Conservation (phyloP, 1,140 invertebrate species). For the Sogatella furcifera region DNA sequence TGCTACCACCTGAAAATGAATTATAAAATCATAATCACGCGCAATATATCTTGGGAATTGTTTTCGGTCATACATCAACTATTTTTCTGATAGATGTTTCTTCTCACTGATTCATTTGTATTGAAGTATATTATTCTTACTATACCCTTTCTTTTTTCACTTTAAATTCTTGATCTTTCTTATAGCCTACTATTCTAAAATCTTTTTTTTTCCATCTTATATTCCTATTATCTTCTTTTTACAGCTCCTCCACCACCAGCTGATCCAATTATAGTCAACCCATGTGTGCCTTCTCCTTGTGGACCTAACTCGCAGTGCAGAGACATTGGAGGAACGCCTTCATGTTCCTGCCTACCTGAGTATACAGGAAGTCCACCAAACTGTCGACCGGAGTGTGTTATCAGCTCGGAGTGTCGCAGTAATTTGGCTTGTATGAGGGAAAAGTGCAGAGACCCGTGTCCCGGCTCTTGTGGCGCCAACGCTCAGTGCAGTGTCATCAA, state of each 20-base stretch:
- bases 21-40: no score
- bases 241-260: slow-evolving; percentile 36
- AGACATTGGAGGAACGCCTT: slow-evolving; percentile 36
- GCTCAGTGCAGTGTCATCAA: slow-evolving; percentile 42
- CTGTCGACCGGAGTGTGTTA: slow-evolving; percentile 57
- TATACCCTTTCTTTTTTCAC: neutral
- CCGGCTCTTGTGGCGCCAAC: slow-evolving; percentile 52
- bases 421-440: slow-evolving; percentile 55
- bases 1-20: no score
- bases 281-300: slow-evolving; percentile 41
- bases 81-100: no score
- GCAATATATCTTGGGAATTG: no score
- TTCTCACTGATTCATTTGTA: no score
- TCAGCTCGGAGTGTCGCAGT: slow-evolving; percentile 56
- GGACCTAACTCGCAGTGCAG: slow-evolving; percentile 43
- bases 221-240: slow-evolving; percentile 19
- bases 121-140: no score
- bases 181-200: no score
- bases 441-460: slow-evolving; percentile 59
- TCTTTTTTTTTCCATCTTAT: no score
- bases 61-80: no score
- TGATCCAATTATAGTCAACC: slow-evolving; percentile 36
- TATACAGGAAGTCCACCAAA: slow-evolving; percentile 53
- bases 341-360: slow-evolving; percentile 41
- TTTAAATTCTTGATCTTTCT: no score